A percentile compares a stretch with the other conserved stretches of the same genome.
Evolutionary conservation across 2,797 vertebrate species (phyloP).

Genomic region (Lepilemur ruficaudatus): DNA sequence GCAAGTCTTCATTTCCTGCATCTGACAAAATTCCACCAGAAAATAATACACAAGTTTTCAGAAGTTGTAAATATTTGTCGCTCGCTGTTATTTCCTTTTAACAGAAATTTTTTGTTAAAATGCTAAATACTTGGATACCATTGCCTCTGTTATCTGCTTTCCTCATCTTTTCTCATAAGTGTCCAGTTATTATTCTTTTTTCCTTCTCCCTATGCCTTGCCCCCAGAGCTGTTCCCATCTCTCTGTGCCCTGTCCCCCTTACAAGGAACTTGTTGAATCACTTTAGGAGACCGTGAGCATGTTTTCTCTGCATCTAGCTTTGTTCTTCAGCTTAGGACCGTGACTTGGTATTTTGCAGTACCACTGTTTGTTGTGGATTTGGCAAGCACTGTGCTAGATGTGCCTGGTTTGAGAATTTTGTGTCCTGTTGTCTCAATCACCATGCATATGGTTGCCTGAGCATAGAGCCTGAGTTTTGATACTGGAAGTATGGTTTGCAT

Average conservation of each 20-base stretch:
- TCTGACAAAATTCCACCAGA: conserved; percentile 41
- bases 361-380: background rate
- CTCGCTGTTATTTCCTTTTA: conserved; percentile 51
- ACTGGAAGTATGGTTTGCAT: background rate
- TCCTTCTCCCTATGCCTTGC: background rate
- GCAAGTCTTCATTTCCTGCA: conserved; percentile 42
- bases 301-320: background rate
- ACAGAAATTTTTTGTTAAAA: background rate
- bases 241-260: background rate
- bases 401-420: conserved; percentile 20
- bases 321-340: background rate
- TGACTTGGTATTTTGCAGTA: background rate
- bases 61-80: conserved; percentile 56
- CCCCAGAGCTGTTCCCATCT: background rate
- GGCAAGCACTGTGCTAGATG: background rate
- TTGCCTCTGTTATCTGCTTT: conserved; percentile 17
- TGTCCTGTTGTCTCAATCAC: background rate
- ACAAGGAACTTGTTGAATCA: background rate
- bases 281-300: background rate
- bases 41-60: conserved; percentile 42
- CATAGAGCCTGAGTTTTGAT: background rate
- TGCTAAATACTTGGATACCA: background rate
- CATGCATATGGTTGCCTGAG: background rate
- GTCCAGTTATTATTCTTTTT: background rate
- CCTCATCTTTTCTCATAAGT: conserved; percentile 26